Conservation (phyloP, 2,797 vertebrate species). For the Buceros bicornis region DNA sequence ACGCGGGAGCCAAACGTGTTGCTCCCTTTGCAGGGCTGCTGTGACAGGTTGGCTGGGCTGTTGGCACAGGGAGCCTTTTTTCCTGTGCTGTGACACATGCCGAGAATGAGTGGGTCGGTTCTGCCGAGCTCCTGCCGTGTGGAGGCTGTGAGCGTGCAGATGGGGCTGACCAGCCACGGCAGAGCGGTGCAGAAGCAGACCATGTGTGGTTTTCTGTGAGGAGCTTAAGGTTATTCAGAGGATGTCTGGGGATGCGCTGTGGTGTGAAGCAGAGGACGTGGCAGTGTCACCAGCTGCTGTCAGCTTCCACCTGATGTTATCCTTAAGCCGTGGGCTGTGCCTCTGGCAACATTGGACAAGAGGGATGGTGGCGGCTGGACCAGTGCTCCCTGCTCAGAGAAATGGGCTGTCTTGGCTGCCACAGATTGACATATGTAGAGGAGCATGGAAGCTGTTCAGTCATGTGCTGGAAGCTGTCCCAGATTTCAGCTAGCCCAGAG, state of each 20-base stretch:
- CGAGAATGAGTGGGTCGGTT: neutral
- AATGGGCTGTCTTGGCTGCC: neutral
- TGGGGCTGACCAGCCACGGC: accelerated
- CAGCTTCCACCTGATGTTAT: neutral
- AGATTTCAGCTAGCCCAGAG: neutral
- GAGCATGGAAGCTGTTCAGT: neutral
- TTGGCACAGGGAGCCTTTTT: neutral
- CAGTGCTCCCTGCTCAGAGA: neutral
- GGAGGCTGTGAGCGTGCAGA: neutral
- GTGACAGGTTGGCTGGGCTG: neutral
- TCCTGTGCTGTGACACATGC: accelerated
- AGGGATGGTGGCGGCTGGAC: neutral
- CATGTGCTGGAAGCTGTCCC: slow-evolving; percentile 21
- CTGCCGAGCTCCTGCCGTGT: neutral
- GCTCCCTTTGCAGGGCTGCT: neutral
- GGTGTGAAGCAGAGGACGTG: neutral
- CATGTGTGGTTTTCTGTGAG: accelerated
- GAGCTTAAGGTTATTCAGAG: neutral
- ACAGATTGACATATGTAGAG: accelerated
- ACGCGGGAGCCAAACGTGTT: accelerated
- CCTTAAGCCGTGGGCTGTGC: neutral
- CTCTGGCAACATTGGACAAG: neutral
- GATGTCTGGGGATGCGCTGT: neutral
- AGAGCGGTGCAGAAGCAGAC: neutral
- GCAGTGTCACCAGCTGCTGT: neutral